Percentiles rank a stretch among this genome's conserved stretches.
Evolutionary conservation across 2,113 vertebrate species (phyloP).

Genomic region (Rhagologus leucostigma): DNA sequence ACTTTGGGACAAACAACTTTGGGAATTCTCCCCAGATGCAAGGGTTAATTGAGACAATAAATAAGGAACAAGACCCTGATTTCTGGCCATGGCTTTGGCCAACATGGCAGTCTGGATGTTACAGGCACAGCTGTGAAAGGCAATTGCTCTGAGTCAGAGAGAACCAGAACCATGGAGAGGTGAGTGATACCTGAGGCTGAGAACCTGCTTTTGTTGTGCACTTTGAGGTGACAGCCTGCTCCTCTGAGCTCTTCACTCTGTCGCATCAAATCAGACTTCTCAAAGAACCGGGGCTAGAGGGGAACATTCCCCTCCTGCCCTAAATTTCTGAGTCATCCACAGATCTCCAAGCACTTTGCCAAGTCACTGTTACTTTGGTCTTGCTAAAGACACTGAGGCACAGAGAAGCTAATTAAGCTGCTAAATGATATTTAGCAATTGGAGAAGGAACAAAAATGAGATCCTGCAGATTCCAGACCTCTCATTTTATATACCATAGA

Average conservation of each 20-base stretch:
- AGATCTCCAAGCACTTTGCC: background rate
- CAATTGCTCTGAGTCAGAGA: background rate
- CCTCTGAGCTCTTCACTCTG: background rate
- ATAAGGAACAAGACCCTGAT: background rate
- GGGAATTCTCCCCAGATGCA: background rate
- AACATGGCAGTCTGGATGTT: background rate
- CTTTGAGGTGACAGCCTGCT: background rate
- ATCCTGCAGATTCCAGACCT: background rate
- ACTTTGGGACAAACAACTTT: background rate
- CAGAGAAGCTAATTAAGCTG: background rate
- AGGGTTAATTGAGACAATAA: background rate
- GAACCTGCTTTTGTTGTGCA: background rate
- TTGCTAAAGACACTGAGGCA: background rate
- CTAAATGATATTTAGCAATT: background rate
- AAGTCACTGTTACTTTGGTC: background rate
- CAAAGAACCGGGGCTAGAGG: background rate
- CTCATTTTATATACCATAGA: background rate
- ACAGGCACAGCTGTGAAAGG: background rate
- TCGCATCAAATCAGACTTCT: background rate
- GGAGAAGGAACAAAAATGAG: background rate
- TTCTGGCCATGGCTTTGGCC: background rate
- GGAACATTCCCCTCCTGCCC: background rate
- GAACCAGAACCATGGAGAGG: accelerated
- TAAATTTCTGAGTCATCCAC: background rate
- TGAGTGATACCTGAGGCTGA: background rate